Conservation (phyloP, 2,888 invertebrate genomes). For the Brachypterus glaber region DNA sequence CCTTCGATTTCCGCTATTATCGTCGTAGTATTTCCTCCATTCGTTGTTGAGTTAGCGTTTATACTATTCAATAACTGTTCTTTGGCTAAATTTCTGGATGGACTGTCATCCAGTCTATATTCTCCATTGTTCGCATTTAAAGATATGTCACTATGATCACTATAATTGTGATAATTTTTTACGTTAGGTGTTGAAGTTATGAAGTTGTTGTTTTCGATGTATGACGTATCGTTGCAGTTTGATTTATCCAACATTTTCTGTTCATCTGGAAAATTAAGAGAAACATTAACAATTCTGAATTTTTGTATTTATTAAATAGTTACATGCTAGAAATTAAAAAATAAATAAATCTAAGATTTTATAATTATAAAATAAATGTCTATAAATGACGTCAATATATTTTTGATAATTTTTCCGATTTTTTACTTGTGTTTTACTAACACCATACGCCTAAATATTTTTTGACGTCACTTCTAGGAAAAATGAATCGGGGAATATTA, state of each 20-base stretch:
- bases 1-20: slow-evolving; percentile 40
- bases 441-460: too few species aligned
- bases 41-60: slow-evolving; percentile 34
- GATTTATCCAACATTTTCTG: slow-evolving; percentile 18
- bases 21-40: slow-evolving; percentile 33
- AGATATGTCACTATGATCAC: slow-evolving; percentile 37
- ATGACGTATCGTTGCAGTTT: slow-evolving; percentile 20
- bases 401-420: too few species aligned
- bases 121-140: slow-evolving; percentile 41
- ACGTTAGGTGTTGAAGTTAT: slow-evolving; percentile 41
- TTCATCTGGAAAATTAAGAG: slow-evolving; percentile 26
- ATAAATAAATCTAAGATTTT: too few species aligned
- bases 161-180: slow-evolving; percentile 34
- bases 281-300: too few species aligned
- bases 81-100: slow-evolving; percentile 31
- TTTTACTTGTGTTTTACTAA: too few species aligned
- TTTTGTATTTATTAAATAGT: too few species aligned
- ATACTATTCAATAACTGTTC: slow-evolving; percentile 38
- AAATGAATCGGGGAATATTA: too few species aligned
- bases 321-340: too few species aligned
- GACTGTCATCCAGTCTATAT: slow-evolving; percentile 27
- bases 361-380: too few species aligned
- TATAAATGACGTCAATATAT: too few species aligned
- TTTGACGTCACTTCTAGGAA: too few species aligned
- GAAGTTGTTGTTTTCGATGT: slow-evolving; percentile 35